These are phyloP conservation scores for Sylvietta virens DNA, from an alignment of 2,113 vertebrate genomes.

Conservation along the genomic window DNA sequence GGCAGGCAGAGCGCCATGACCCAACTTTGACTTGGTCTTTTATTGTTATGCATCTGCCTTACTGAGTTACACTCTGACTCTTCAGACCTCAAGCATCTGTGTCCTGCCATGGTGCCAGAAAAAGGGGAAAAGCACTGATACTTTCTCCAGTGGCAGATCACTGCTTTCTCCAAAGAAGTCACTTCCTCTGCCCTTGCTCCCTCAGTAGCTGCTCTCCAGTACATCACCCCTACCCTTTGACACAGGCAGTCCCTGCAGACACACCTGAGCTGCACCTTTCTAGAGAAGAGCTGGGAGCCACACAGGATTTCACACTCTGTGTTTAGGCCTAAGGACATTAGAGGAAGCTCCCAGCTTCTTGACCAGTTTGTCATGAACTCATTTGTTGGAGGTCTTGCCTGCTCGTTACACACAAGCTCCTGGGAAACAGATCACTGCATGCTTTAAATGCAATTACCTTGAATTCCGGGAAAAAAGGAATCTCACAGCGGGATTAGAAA, in stretches of 20 bases:
- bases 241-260: not conserved
- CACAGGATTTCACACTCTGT: not conserved
- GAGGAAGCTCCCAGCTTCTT: not conserved
- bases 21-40: not conserved
- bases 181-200: not conserved
- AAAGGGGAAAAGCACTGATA: not conserved
- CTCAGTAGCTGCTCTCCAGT: not conserved
- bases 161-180: not conserved
- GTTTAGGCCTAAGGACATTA: not conserved
- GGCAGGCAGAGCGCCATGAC: not conserved
- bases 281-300: not conserved
- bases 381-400: not conserved
- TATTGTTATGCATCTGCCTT: not conserved
- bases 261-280: not conserved
- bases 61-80: not conserved
- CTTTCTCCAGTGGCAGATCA: not conserved
- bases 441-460: slow-evolving; percentile 11
- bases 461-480: not conserved
- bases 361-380: not conserved
- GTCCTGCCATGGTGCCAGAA: not conserved
- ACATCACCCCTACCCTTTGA: not conserved
- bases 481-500: not conserved
- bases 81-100: not conserved
- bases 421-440: not conserved
- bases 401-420: not conserved